phyloP scores from a whole-genome alignment of 1,140 invertebrate genomes.

The Drosophila simulans region DNA sequence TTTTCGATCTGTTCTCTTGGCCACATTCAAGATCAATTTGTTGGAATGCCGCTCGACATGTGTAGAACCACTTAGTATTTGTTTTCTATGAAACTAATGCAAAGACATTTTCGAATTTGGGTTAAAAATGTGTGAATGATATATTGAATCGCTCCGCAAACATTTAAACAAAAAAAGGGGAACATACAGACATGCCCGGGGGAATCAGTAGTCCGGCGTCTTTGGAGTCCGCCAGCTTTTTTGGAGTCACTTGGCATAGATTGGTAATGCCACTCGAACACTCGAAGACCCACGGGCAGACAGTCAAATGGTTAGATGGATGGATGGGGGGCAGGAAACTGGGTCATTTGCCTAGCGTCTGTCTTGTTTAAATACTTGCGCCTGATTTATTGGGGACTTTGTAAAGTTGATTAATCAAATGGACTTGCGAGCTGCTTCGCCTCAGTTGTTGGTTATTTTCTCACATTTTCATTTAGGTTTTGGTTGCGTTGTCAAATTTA shows the following conservation, averaged over 20 bases:
- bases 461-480: constrained; percentile 31
- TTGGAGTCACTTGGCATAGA: constrained; percentile 43
- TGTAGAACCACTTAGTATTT: constrained; percentile 49
- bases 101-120: constrained; percentile 64
- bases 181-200: constrained; percentile 13
- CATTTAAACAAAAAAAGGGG: neutral
- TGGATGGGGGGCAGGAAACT: constrained; percentile 44
- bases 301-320: neutral
- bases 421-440: constrained; percentile 17
- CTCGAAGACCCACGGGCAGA: constrained; percentile 33
- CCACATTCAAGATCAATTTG: constrained; percentile 59
- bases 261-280: constrained; percentile 52
- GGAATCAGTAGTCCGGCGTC: constrained; percentile 10
- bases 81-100: constrained; percentile 48
- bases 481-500: constrained; percentile 37
- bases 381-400: constrained; percentile 68
- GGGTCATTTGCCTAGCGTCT: constrained; percentile 65
- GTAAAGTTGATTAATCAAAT: constrained; percentile 74
- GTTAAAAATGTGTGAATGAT: constrained; percentile 72
- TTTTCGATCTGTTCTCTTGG: constrained; percentile 11
- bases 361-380: constrained; percentile 54
- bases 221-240: constrained; percentile 11
- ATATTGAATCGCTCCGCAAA: constrained; percentile 41
- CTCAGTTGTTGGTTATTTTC: constrained; percentile 12
- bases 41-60: constrained; percentile 37